Base-by-base conservation (phyloP, 2,888 invertebrate species). In the Mesoligia furuncula region DNA sequence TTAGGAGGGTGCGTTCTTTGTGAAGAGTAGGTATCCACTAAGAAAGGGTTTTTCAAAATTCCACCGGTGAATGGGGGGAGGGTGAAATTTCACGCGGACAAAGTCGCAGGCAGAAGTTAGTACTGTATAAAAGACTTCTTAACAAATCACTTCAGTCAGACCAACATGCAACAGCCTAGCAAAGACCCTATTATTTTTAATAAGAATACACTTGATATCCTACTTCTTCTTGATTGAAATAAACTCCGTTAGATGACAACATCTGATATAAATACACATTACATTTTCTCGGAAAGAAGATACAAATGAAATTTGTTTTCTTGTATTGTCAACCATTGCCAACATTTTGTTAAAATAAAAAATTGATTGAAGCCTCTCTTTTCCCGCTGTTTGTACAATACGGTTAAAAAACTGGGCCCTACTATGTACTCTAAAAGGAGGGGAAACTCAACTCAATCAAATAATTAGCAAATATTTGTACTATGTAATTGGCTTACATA, bases 381-480 rank as follows among this genome's bases (percentile, higher is more conserved):
- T 51, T 69, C 57, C 31, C 69, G 59, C 39, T 86, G 75, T 75
- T 81, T 85, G 74, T 42, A 72, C 51, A 74, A 85, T 75, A 59
- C 72, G 68, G 72, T 82, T 76, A 80, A 84, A 81, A 85, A 86
- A 81, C 68, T 78, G 51, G 72, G 67, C 59, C 73, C 74, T 70
- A 27, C 27, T 73, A 75, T 75, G 64, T 75, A 59, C 73, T 68
- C 31, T 42, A 20, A 71, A 68, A 65, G 71, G 79, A 80, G 61
- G 78, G 79, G 54, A 83, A 65, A 77, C 79, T 75, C 83, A 85
- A 86, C 87, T 91, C 92, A 92, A 93, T 94, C 92, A 93, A 93
- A 93, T 94, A 93, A 94, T 94, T 93, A 93, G 90, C 91, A 91
- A 94, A 94, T 93, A 93, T 94, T 94, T 93, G 89, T 85, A 78